A percentile compares a stretch with the other conserved stretches of the same genome.
phyloP scores from a whole-genome alignment of 1,140 invertebrate genomes.

The Hycleus cichorii region DNA sequence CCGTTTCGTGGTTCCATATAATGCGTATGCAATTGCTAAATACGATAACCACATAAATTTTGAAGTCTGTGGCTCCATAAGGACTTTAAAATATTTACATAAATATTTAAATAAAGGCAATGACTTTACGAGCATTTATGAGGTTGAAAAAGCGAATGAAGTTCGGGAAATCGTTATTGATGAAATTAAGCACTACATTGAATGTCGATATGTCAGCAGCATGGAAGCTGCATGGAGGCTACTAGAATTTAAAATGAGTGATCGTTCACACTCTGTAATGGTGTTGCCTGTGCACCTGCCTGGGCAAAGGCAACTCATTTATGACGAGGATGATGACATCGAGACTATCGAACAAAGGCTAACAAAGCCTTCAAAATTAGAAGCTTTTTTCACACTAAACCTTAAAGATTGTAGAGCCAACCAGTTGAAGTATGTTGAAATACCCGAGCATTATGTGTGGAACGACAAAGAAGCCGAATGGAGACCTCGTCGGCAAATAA shows the following conservation, averaged over 20 bases:
- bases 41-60: not conserved
- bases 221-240: conserved; percentile 8
- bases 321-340: not conserved
- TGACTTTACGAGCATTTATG: not conserved
- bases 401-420: not conserved
- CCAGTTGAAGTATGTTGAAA: not conserved
- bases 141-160: not conserved
- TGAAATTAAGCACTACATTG: not conserved
- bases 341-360: not conserved
- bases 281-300: conserved; percentile 9
- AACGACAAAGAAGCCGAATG: not conserved
- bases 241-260: conserved; percentile 6
- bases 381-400: conserved; percentile 1
- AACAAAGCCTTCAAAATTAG: not conserved
- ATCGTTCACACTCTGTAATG: conserved; percentile 11
- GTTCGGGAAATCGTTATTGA: not conserved
- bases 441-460: not conserved
- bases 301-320: not conserved
- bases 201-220: not conserved
- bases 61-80: not conserved
- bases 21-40: not conserved
- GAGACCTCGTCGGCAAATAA: not conserved
- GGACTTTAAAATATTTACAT: not conserved
- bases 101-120: not conserved
- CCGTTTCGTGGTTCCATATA: not conserved